phyloP scores from a whole-genome alignment of 2,797 vertebrate genomes.

The Florisuga fusca region DNA sequence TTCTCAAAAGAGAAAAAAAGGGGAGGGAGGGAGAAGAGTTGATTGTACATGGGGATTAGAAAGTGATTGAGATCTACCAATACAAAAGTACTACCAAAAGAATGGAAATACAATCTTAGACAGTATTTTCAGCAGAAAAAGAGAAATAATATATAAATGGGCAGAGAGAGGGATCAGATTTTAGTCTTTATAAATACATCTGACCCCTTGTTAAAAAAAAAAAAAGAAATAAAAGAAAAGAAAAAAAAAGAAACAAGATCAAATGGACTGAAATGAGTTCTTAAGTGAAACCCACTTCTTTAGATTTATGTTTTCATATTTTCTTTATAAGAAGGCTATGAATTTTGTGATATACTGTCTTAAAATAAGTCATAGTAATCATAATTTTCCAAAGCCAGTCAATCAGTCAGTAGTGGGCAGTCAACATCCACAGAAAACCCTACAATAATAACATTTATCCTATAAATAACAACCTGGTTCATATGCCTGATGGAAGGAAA shows the following conservation, averaged over 20 bases:
- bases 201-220: not conserved
- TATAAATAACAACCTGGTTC: not conserved
- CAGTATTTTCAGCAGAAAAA: not conserved
- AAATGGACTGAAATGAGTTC: not conserved
- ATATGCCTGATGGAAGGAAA: not conserved
- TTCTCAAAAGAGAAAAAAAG: not conserved
- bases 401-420: conserved; percentile 16
- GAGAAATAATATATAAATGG: not conserved
- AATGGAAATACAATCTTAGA: not conserved
- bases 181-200: not conserved
- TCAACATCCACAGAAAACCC: not conserved
- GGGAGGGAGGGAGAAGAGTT: not conserved
- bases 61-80: not conserved
- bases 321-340: not conserved
- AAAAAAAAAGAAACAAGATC: no score
- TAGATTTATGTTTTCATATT: not conserved
- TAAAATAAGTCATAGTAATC: not conserved
- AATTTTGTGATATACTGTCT: not conserved
- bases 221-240: no score
- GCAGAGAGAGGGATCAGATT: not conserved
- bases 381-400: not conserved
- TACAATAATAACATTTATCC: not conserved
- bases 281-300: not conserved
- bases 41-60: not conserved
- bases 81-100: not conserved